phyloP scores from a whole-genome alignment of 2,888 invertebrate genomes.

The Hypsopygia costalis region DNA sequence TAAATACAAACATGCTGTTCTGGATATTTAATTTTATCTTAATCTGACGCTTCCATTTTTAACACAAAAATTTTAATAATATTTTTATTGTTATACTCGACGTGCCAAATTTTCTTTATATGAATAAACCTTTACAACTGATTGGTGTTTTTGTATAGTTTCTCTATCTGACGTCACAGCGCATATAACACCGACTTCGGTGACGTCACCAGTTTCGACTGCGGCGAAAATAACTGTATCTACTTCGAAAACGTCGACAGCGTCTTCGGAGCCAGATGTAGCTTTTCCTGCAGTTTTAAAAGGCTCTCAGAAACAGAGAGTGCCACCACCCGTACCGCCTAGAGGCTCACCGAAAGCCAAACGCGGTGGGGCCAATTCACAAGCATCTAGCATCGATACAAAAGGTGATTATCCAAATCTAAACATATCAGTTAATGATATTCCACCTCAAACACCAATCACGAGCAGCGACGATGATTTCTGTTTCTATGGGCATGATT shows the following conservation, averaged over 20 bases:
- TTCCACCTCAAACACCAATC: conserved; percentile 58
- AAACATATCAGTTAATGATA: conserved; percentile 60
- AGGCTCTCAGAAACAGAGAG: conserved; percentile 86
- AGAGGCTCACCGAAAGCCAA: conserved; percentile 87
- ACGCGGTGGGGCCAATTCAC: conserved; percentile 69
- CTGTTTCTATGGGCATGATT: conserved; percentile 70
- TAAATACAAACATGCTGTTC: conserved; percentile 73
- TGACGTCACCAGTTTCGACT: conserved; percentile 67
- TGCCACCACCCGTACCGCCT: conserved; percentile 94
- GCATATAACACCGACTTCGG: conserved; percentile 72
- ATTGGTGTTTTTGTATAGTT: conserved; percentile 40
- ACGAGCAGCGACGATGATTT: conserved; percentile 71
- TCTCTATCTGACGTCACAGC: conserved; percentile 79
- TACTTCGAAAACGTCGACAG: conserved; percentile 47
- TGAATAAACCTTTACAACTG: conserved; percentile 41
- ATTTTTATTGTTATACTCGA: conserved; percentile 18
- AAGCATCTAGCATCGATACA: conserved; percentile 57
- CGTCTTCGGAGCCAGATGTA: conserved; percentile 70
- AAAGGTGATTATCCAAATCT: conserved; percentile 74
- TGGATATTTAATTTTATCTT: conserved; percentile 53
- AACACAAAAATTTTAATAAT: conserved; percentile 52
- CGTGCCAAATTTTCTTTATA: conserved; percentile 55
- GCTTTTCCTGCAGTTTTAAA: conserved; percentile 89
- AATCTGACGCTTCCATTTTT: conserved; percentile 50
- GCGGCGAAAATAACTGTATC: conserved; percentile 54